These are phyloP conservation scores for Zoanthus solanderi DNA, from an alignment of 92 coral and sea anemone species.

Conservation along the genomic window DNA sequence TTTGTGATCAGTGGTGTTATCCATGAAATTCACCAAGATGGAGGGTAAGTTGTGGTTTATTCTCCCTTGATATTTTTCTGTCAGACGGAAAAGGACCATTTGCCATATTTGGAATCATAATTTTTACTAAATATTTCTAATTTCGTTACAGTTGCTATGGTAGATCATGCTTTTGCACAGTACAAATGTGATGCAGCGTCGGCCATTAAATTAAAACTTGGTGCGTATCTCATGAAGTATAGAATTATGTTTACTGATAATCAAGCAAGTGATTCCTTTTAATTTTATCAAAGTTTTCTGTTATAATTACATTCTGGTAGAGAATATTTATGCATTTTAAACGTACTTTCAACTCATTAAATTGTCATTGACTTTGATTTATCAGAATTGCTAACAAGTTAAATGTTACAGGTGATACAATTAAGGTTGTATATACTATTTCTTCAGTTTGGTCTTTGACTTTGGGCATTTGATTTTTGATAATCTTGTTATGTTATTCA, in stretches of 20 bases:
- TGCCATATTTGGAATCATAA: neutral
- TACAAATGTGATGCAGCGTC: constrained; percentile 85
- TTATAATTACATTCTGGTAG: too few species aligned
- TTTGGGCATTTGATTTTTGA: too few species aligned
- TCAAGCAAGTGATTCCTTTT: neutral
- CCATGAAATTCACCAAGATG: neutral
- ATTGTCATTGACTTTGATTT: too few species aligned
- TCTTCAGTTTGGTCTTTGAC: too few species aligned
- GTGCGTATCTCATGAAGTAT: constrained; percentile 50
- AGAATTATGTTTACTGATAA: neutral
- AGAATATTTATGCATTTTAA: too few species aligned
- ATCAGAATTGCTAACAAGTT: too few species aligned
- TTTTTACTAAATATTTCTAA: neutral
- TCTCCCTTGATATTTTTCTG: neutral
- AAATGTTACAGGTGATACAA: too few species aligned
- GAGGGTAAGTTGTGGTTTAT: constrained; percentile 12
- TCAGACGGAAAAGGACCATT: neutral
- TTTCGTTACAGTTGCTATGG: constrained; percentile 71
- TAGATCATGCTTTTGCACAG: constrained; percentile 73
- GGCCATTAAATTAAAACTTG: constrained; percentile 86
- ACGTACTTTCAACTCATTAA: too few species aligned
- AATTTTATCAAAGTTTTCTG: neutral
- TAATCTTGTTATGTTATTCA: too few species aligned
- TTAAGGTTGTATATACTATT: too few species aligned
- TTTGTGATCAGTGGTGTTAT: neutral